Conservation (phyloP, 2,888 invertebrate species). For the Drosophila phalerata region DNA sequence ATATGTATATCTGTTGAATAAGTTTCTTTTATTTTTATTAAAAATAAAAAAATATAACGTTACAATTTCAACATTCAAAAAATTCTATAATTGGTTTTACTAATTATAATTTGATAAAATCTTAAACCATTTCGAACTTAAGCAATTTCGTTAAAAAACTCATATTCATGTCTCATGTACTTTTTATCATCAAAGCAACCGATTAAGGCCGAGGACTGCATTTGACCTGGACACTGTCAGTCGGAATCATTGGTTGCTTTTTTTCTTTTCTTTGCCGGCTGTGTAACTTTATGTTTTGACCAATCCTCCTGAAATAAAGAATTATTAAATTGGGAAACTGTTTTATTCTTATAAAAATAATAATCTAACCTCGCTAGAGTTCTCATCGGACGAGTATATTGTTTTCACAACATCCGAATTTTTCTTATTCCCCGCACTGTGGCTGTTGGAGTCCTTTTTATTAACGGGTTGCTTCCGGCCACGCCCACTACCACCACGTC, state of each 20-base stretch:
- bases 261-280: constrained; percentile 96
- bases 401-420: constrained; percentile 86
- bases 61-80: constrained; percentile 83
- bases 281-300: constrained; percentile 91
- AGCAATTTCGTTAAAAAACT: constrained; percentile 76
- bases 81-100: constrained; percentile 78
- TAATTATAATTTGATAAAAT: constrained; percentile 67
- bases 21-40: constrained; percentile 80
- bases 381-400: constrained; percentile 92
- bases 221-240: constrained; percentile 88
- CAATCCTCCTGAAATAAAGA: constrained; percentile 91
- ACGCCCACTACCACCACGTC: constrained; percentile 88
- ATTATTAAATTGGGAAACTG: neutral
- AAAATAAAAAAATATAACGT: constrained; percentile 84
- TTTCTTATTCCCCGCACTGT: constrained; percentile 85
- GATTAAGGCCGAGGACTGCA: constrained; percentile 37
- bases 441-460: constrained; percentile 86
- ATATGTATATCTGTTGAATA: constrained; percentile 49
- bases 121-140: constrained; percentile 58
- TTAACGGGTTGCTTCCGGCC: constrained; percentile 87
- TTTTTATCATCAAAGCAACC: constrained; percentile 71
- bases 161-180: constrained; percentile 68
- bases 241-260: constrained; percentile 96
- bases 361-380: constrained; percentile 91
- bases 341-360: too few species aligned